These are phyloP conservation scores for Cryptosula pallasiana DNA, from an alignment of 2,888 invertebrate species.

Conservation along the genomic window DNA sequence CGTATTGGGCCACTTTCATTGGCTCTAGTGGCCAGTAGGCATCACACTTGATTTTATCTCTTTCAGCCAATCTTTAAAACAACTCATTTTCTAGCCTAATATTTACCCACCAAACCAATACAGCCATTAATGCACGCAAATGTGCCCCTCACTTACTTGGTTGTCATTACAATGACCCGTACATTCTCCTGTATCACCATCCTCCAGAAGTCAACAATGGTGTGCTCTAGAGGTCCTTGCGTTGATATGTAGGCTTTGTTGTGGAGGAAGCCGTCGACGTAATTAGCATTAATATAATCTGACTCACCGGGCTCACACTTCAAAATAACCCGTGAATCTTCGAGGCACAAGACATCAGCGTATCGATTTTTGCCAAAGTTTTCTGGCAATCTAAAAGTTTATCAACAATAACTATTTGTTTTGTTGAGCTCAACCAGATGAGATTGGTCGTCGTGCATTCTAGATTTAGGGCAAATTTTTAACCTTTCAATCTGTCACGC, in stretches of 20 bases:
- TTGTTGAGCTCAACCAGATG: too few species aligned
- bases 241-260: conserved; percentile 96
- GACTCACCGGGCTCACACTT: conserved; percentile 56
- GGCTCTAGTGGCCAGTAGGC: conserved; percentile 89
- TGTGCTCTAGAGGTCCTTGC: conserved; percentile 87
- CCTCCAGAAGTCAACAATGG: conserved; percentile 92
- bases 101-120: too few species aligned
- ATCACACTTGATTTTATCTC: conserved; percentile 87
- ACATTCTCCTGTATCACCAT: conserved; percentile 97
- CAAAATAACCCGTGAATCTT: conserved; percentile 85
- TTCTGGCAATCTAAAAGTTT: too few species aligned
- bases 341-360: conserved; percentile 92
- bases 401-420: too few species aligned
- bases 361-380: conserved; percentile 61
- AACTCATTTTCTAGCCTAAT: too few species aligned
- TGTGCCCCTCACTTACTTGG: conserved; percentile 58
- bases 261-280: conserved; percentile 95
- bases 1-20: conserved; percentile 54
- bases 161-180: conserved; percentile 82
- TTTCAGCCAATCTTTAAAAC: conserved; percentile 67
- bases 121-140: too few species aligned
- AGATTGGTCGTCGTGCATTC: too few species aligned
- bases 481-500: too few species aligned
- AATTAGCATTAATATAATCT: conserved; percentile 97
- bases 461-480: too few species aligned